phyloP scores from a whole-genome alignment of 2,797 vertebrate genomes.

The Lemur catta region DNA sequence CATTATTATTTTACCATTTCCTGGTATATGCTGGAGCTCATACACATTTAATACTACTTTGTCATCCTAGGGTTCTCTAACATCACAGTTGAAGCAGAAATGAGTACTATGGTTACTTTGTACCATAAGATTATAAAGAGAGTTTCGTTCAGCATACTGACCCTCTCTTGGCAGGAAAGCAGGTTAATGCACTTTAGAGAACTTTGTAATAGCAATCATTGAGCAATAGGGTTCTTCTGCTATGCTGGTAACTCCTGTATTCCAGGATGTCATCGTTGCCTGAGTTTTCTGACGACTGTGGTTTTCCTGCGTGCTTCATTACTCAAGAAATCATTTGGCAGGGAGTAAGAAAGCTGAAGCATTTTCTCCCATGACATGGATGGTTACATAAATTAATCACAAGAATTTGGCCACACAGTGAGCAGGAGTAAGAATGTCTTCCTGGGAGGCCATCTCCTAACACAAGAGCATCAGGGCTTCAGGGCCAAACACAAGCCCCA shows the following conservation, averaged over 20 bases:
- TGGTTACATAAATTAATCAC: background rate
- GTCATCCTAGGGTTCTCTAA: background rate
- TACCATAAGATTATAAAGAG: background rate
- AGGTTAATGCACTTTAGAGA: background rate
- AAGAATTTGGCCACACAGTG: background rate
- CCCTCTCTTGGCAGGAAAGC: background rate
- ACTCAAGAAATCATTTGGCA: background rate
- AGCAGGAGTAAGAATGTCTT: background rate
- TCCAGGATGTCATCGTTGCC: background rate
- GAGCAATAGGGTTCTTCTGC: background rate
- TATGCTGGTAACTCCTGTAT: background rate
- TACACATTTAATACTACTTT: background rate
- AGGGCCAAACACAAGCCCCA: background rate
- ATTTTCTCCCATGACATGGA: background rate
- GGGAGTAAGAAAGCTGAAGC: background rate
- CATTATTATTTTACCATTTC: background rate
- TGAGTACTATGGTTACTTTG: background rate
- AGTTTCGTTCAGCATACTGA: background rate
- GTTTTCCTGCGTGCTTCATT: background rate
- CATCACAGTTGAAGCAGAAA: background rate
- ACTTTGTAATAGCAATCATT: background rate
- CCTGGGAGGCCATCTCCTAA: background rate
- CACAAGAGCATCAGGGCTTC: background rate
- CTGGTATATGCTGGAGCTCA: background rate
- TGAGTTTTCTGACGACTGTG: conserved; percentile 3